Evolutionary conservation across 2,113 vertebrate genomes (phyloP), one percentile per base, ranked within the genome.

Genomic region (Procapra przewalskii): DNA sequence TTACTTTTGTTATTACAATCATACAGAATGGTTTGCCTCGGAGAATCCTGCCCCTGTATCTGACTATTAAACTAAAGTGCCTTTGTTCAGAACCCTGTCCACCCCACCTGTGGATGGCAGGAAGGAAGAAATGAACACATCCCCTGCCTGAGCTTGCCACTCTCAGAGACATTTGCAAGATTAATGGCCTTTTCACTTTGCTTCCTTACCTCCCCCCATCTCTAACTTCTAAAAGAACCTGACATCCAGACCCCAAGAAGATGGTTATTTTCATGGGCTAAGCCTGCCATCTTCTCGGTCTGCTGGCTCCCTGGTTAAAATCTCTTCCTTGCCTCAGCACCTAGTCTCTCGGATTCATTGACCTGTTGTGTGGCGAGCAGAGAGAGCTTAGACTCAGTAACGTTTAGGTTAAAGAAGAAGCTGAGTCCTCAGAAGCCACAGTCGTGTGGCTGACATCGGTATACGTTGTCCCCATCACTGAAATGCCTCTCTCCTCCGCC

Each of bases 311-410:
- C n/a, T 36, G 64, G 64, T 71, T 36, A 71, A 71, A 71, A 21
- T 71, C n/a, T 36, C n/a, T 12, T 40, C n/a, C 19, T 40, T 71
- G 10, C 67, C 67, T 40, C n/a, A 23, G 21, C 8, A 40, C n/a
- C 10, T 71, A 5, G 0, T 71, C 10, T 71, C 67, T 71, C 5
- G 1, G 67, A 71, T 40, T 71, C n/a, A 40, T 1, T 23, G 67
- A 71, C n/a, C n/a, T 71, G 19, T 71, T 1, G 0, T 23, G n/a
- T 0, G 19, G 19, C 0, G 3, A 71, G 64, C n/a, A 71, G n/a
- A 71, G 67, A 40, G 67, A 71, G 67, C 10, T 71, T 23, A 10
- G n/a, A 36, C 67, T 36, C 19, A 3, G 10, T 71, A 71, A 23
- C 13, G 85, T 85, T 94, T 88, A 17, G 9, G 33, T n/a, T 83